phyloP scores from a whole-genome alignment of 2,888 invertebrate genomes.

The Pterobdella sp. region DNA sequence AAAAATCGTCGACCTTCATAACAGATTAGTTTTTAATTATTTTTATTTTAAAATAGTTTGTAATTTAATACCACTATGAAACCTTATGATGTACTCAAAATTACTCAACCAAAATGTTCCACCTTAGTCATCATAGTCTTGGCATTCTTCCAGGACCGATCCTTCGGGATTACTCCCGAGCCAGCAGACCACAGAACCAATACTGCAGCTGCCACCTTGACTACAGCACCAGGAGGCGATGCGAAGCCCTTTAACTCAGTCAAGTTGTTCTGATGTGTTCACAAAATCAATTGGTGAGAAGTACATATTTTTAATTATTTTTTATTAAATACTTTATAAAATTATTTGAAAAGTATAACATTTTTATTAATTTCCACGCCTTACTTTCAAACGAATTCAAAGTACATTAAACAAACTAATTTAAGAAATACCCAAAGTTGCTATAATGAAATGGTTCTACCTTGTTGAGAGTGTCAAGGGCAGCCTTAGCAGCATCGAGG shows the following conservation, averaged over 20 bases:
- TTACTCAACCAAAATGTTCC: background rate
- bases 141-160: slow-evolving; percentile 88
- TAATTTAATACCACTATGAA: background rate
- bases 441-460: slow-evolving; percentile 48
- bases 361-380: no score
- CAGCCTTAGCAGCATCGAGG: slow-evolving; percentile 83
- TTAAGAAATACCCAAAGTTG: background rate
- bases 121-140: slow-evolving; percentile 84
- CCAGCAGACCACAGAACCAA: slow-evolving; percentile 71
- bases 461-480: slow-evolving; percentile 88
- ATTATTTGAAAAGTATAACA: no score
- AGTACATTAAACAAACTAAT: background rate
- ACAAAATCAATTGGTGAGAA: background rate
- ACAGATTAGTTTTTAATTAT: slow-evolving; percentile 13
- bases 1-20: slow-evolving; percentile 68
- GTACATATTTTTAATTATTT: no score
- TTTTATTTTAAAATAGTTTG: slow-evolving; percentile 9
- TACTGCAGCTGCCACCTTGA: slow-evolving; percentile 86
- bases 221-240: slow-evolving; percentile 83
- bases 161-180: slow-evolving; percentile 81
- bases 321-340: no score
- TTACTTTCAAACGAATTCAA: background rate
- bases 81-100: background rate
- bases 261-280: slow-evolving; percentile 66
- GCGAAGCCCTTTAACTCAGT: slow-evolving; percentile 94